These are phyloP conservation scores for Paraescarpia echinospica DNA, from an alignment of 1,140 invertebrate genomes.

Conservation along the genomic window DNA sequence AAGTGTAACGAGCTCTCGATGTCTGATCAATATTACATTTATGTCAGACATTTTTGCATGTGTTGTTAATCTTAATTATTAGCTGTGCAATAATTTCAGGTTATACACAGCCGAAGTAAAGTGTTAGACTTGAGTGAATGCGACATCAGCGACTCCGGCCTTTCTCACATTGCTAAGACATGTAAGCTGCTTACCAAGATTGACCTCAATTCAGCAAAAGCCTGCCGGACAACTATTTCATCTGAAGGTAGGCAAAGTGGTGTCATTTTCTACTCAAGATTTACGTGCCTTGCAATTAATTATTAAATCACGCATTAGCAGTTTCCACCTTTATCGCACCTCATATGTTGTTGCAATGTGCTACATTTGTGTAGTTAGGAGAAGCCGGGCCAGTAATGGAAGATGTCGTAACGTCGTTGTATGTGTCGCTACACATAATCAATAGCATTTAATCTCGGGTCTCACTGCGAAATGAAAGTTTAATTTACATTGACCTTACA, in stretches of 20 bases:
- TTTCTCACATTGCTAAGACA: neutral
- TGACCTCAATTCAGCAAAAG: neutral
- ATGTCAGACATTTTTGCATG: too few relatives aligned
- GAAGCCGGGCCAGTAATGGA: too few relatives aligned
- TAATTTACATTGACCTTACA: too few relatives aligned
- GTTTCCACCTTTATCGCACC: neutral
- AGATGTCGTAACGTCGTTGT: too few relatives aligned
- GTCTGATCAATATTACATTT: too few relatives aligned
- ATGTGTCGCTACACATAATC: too few relatives aligned
- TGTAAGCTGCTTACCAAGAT: neutral
- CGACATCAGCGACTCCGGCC: neutral
- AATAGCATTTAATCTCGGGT: too few relatives aligned
- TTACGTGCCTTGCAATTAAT: neutral
- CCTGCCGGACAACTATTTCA: neutral
- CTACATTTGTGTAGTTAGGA: too few relatives aligned
- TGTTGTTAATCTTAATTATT: neutral
- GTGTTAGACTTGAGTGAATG: neutral
- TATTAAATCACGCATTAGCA: neutral
- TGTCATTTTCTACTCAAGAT: neutral
- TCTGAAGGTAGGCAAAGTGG: neutral
- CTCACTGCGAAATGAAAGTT: too few relatives aligned
- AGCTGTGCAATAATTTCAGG: neutral
- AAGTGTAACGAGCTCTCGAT: too few relatives aligned
- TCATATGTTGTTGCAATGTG: too few relatives aligned
- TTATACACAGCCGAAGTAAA: neutral